Base-by-base conservation (phyloP, 2,113 vertebrate species). In the Athene cunicularia region DNA sequence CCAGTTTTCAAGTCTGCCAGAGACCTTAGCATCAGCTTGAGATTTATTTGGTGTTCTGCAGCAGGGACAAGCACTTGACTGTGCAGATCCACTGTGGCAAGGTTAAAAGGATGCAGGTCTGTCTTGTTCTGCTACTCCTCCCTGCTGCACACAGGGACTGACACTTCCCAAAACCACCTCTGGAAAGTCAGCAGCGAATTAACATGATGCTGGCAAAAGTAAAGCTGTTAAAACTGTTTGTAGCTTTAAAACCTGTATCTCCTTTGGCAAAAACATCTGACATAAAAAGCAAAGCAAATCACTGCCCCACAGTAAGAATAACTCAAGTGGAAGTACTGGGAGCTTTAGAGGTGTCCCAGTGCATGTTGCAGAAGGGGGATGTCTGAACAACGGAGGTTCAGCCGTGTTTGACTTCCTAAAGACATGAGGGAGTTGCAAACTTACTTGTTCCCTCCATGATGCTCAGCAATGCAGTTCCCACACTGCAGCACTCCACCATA, bases 401-500 rank as follows among this genome's bases (percentile, higher is more conserved):
- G 12, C 66, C 21, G 5, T 18, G 30, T 70, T 45, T 86, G 49
- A 47, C 30, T 55, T 87, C 43, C 37, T n/a, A 26, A 88, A 68
- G 39, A 37, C 19, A 49, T 4, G 32, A 82, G 39, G n/a, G 28
- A 7, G 15, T 26, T 75, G 41, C 23, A 62, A 15, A 15, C 49
- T 70, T 53, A 87, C 68, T 37, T 68, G 32, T 33, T 68, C 35
- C 21, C 21, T 75, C 28, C 18, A 10, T 5, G 52, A 1, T 7
- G 43, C 26, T 89, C 80, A 84, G 64, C 45, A 43, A 7, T 1
- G 1, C 45, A 74, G 30, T 37, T 77, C 77, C 60, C 11, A 28
- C 1, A 0, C 19, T 26, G 64, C 50, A 55, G 35, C 3, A 2
- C 4, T 58, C 43, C 80, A 49, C 33, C 3, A 1, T 11, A n/a